Base-by-base conservation (phyloP, 2,113 vertebrate species). In the Anas platyrhynchos region DNA sequence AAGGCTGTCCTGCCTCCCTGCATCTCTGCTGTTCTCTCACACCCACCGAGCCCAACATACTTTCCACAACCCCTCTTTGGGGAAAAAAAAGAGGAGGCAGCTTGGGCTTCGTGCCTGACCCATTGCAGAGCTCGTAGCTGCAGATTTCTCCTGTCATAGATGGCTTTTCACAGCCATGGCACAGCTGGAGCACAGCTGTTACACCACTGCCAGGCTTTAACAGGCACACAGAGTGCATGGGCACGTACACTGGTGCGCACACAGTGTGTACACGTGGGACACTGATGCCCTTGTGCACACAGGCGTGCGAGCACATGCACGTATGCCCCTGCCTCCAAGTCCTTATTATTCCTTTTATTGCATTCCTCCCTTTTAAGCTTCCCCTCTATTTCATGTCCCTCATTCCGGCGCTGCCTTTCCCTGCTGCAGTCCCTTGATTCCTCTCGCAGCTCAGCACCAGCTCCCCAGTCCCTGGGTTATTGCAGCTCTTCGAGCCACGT, bases 151-250 rank as follows among this genome's bases (percentile, higher is more conserved):
- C 83, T 21, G 11, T 4, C 44, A 4, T 11, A 12, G 63, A 8
- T 4, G 38, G 69, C 20, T 80, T 41, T 86, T 58, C 91, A 44
- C 44, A n/a, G 82, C 22, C 62, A 8, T 88, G 41, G 67, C 79
- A 90, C 91, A 91, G 96, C 96, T 96, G 96, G 91, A 92, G 48
- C 69, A 41, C 94, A 94, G 95, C 90, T 94, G 86, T 80, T 71
- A 7, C 21, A 11, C 29, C 12, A 0, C 17, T 18, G 11, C 65
- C 67, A 25, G 76, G 26, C 34, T 71, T 56, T 73, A 88, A 61
- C 72, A 34, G 83, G 93, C 95, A 74, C 74, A 31, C 74, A 48
- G n/a, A 4, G 17, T 1, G 6, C 77, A 5, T 0, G 59, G 84
- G 81, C 85, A 68, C 94, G 80, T 68, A 71, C 31, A 1, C 21